Percentiles rank a stretch among this genome's conserved stretches.
Evolutionary conservation across 2,888 invertebrate genomes (phyloP).

Genomic region (Nephrocerus scutellatus): DNA sequence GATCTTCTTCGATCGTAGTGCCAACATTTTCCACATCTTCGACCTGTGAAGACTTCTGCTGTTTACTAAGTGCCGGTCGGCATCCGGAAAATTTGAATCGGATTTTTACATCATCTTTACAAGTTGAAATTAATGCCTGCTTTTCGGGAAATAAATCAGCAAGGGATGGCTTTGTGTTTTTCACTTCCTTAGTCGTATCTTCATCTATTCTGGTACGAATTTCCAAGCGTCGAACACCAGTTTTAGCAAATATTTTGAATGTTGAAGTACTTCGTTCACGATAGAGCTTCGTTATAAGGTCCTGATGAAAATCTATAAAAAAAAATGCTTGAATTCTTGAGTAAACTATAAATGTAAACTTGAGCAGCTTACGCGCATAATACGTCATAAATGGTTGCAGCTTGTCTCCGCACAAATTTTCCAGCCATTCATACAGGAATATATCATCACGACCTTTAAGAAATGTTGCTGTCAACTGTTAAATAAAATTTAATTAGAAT

Average conservation of each 20-base stretch:
- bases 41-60: conserved; percentile 22
- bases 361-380: conserved; percentile 32
- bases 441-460: conserved; percentile 41
- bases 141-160: conserved; percentile 34
- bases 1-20: conserved; percentile 4
- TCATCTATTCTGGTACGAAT: conserved; percentile 39
- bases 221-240: conserved; percentile 36
- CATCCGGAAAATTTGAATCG: conserved; percentile 45
- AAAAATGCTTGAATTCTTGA: background rate
- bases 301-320: conserved; percentile 31
- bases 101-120: conserved; percentile 37
- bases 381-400: conserved; percentile 43
- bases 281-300: conserved; percentile 29
- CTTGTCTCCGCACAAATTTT: conserved; percentile 39
- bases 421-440: conserved; percentile 45
- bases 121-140: conserved; percentile 30
- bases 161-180: conserved; percentile 30
- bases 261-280: conserved; percentile 27
- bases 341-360: background rate
- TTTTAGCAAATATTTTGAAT: conserved; percentile 34
- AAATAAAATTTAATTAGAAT: background rate
- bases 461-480: conserved; percentile 37
- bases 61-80: conserved; percentile 37
- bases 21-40: conserved; percentile 9
- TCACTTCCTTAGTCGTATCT: conserved; percentile 38